Base-by-base conservation (phyloP, 2,113 vertebrate species). In the Rhinolophus ferrumequinum region DNA sequence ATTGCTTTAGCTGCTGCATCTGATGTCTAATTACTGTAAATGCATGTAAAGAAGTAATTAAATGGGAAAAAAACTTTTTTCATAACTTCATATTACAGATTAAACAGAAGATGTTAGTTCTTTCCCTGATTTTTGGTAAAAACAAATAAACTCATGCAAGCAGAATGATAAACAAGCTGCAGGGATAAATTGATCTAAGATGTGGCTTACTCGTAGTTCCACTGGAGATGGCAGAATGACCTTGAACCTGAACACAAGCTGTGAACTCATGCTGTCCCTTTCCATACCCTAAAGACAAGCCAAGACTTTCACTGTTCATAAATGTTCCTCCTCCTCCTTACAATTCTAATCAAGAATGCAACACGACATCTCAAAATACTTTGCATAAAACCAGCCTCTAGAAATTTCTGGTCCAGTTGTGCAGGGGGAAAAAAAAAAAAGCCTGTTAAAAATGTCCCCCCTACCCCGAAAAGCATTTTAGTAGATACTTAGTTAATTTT, bases 1-100 rank as follows among this genome's bases (percentile, higher is more conserved):
- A 98, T 97, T 97, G 97, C 58, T 95, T 93, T 97, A 88, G 95
- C 70, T 97, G 70, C 75, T 97, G 93, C 92, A 95, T 95, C 95
- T 97, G 93, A 96, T 96, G 87, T 95, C 72, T 89, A 94, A 87
- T 97, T 97, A 97, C 95, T 98, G 76, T 96, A 97, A 98, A 97
- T 97, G 94, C 88, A 92, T 97, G 94, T 97, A 97, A 96, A 96
- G 94, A 96, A 97, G 97, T 96, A 96, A 97, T 96, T 96, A 97
- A 96, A 95, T 94, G 62, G 82, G 81, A 96, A 94, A 93, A 96
- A 96, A 94, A 92, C 60, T 95, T 93, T 95, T 75, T 50, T 47
- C 67, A 38, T 15, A 94, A 92, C 77, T 97, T 96, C 90, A 52
- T 95, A 70, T 90, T 95, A 86, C 80, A 79, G 80, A 96, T 95